A percentile compares a stretch with the other conserved stretches of the same genome.
Conservation (phyloP, 1,140 invertebrate species). For the Brachionus angularis region DNA sequence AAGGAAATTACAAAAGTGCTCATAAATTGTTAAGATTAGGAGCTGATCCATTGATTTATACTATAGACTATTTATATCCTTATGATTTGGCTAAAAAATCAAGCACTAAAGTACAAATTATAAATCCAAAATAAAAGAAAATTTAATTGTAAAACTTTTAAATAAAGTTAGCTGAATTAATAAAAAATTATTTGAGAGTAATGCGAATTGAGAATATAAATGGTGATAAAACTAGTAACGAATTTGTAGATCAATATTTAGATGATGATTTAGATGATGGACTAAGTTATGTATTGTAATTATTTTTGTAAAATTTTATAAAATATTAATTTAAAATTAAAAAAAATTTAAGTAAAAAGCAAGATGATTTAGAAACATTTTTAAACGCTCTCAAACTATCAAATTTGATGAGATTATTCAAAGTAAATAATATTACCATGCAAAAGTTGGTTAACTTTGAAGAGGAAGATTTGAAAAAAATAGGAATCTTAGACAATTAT, state of each 20-base stretch:
- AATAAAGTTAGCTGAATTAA: conserved; percentile 19
- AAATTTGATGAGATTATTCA: not conserved
- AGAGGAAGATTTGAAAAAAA: conserved; percentile 7
- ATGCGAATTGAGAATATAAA: conserved; percentile 11
- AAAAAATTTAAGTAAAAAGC: not conserved
- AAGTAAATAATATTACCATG: not conserved
- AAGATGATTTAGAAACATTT: conserved; percentile 11
- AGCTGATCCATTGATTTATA: conserved; percentile 28
- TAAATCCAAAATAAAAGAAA: too few species aligned
- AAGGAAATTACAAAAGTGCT: conserved; percentile 34
- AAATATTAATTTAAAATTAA: not conserved
- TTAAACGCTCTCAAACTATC: not conserved
- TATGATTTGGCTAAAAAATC: conserved; percentile 21
- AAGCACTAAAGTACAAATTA: conserved; percentile 10
- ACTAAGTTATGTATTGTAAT: too few species aligned
- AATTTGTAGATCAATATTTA: not conserved
- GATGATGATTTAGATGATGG: not conserved
- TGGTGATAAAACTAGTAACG: not conserved
- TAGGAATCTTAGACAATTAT: conserved; percentile 10
- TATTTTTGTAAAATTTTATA: not conserved
- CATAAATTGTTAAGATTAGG: conserved; percentile 24
- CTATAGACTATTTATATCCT: conserved; percentile 24
- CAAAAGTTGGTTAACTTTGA: not conserved
- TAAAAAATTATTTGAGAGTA: conserved; percentile 10
- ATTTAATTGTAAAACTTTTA: too few species aligned